These are phyloP conservation scores for Molossus molossus DNA, from an alignment of 2,797 vertebrate genomes.

Conservation along the genomic window DNA sequence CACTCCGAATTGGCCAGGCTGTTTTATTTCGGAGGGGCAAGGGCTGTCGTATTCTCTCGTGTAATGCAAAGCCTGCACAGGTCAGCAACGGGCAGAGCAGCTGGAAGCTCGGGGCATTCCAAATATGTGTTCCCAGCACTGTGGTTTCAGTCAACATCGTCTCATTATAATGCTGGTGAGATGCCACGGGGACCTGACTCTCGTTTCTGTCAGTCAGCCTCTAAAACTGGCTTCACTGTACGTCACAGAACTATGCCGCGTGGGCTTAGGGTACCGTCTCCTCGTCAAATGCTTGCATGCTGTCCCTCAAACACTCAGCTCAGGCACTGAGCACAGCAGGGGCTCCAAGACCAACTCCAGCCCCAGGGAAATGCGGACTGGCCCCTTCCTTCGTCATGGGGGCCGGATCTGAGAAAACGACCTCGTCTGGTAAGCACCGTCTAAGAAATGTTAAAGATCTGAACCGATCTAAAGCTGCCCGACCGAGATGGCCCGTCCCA, in stretches of 20 bases:
- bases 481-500: background rate
- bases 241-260: too few relatives aligned
- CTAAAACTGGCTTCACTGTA: background rate
- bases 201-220: background rate
- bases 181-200: background rate
- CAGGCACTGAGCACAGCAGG: background rate
- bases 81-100: background rate
- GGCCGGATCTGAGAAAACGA: background rate
- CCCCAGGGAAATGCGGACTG: background rate
- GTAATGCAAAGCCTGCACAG: background rate
- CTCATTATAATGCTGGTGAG: background rate
- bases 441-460: background rate
- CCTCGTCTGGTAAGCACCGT: background rate
- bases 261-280: background rate
- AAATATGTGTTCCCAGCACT: background rate
- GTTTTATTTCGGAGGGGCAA: conserved; percentile 16
- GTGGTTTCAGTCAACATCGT: background rate
- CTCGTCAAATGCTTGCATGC: background rate
- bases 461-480: background rate
- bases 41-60: background rate
- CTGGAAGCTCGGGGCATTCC: background rate
- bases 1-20: background rate
- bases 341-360: background rate
- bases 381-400: background rate
- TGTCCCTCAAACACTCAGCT: background rate